Conservation (phyloP, 1,140 invertebrate species). For the Ridgeia piscesae region DNA sequence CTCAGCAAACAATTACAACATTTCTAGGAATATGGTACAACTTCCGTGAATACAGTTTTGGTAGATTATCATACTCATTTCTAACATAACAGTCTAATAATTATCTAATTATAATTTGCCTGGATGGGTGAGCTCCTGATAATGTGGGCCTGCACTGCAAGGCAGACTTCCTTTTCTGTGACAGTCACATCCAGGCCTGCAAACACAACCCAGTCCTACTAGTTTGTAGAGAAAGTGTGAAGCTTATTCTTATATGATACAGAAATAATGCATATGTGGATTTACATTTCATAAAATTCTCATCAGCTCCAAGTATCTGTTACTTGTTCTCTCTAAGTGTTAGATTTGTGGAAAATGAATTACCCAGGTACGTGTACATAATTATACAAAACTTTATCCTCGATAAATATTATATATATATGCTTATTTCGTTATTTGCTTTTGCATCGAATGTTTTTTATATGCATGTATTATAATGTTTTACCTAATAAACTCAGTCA, state of each 20-base stretch:
- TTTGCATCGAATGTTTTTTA: no score
- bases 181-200: slow-evolving; percentile 38
- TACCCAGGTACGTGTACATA: no score
- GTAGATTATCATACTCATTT: not conserved
- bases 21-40: not conserved
- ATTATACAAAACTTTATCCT: no score
- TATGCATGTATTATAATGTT: no score
- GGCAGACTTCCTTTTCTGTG: slow-evolving; percentile 33
- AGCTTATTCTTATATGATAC: not conserved
- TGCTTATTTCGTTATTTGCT: no score
- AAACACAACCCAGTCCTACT: not conserved
- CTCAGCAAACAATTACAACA: not conserved
- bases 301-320: no score
- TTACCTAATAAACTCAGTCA: no score
- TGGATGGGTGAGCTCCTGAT: slow-evolving; percentile 36
- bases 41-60: not conserved
- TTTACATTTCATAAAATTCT: no score
- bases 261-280: not conserved
- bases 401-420: no score
- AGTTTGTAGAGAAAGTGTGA: not conserved
- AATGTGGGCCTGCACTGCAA: slow-evolving; percentile 33
- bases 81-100: not conserved
- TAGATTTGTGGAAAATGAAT: no score
- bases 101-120: slow-evolving; percentile 23
- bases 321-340: no score